These are phyloP conservation scores for Eurytoma californica DNA, from an alignment of 2,888 invertebrate genomes.

Conservation along the genomic window DNA sequence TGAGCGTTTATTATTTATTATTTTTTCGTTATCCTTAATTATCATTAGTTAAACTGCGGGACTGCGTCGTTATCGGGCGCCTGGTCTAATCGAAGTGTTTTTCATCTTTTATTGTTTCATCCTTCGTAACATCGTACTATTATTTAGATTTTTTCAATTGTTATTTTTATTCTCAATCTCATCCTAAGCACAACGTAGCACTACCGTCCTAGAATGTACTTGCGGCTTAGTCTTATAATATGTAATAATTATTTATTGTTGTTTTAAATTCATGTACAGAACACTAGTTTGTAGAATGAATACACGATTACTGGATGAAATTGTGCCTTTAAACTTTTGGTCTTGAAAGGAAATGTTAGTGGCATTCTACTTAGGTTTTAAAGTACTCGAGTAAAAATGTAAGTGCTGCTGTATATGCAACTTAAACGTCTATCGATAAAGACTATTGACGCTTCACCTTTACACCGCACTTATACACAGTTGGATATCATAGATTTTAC, in stretches of 20 bases:
- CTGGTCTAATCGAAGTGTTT: constrained; percentile 20
- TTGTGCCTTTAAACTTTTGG: constrained; percentile 50
- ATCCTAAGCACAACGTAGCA: constrained; percentile 47
- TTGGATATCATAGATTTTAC: constrained; percentile 18
- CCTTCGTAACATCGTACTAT: background rate
- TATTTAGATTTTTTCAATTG: background rate
- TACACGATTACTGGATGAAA: constrained; percentile 62
- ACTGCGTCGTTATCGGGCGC: constrained; percentile 28
- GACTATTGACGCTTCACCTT: constrained; percentile 36
- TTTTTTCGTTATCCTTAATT: constrained; percentile 8
- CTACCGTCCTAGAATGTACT: constrained; percentile 42
- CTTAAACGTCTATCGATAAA: constrained; percentile 54
- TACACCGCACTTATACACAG: constrained; percentile 29
- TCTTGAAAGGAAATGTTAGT: constrained; percentile 8
- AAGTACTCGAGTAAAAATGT: constrained; percentile 38
- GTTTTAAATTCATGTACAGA: constrained; percentile 59
- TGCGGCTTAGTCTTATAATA: constrained; percentile 26
- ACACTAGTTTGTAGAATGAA: constrained; percentile 61
- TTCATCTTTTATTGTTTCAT: constrained; percentile 22
- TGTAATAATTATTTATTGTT: constrained; percentile 29
- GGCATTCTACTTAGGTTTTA: constrained; percentile 58
- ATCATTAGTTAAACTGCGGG: constrained; percentile 26
- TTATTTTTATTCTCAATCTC: constrained; percentile 13
- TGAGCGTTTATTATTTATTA: constrained; percentile 16
- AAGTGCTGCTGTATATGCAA: constrained; percentile 57